Evolutionary conservation across 2,888 invertebrate species (phyloP).

Genomic region (Lithophane ornitopus): DNA sequence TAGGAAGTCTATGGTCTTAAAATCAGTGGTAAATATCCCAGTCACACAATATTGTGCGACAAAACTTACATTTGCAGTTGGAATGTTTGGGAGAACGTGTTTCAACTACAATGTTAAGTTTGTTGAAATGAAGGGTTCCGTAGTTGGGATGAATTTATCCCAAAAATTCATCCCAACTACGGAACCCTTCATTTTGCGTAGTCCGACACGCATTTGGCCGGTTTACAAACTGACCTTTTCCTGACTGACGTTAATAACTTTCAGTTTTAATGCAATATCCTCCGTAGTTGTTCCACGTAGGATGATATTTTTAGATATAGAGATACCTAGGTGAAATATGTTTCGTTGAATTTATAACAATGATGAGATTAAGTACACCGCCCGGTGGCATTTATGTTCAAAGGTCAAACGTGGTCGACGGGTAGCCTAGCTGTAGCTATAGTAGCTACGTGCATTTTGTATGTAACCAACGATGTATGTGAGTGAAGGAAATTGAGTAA

Average conservation of each 20-base stretch:
- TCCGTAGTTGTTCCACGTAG: slow-evolving; percentile 11
- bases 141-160: too few species aligned
- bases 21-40: too few species aligned
- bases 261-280: slow-evolving; percentile 27
- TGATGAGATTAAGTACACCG: slow-evolving; percentile 61
- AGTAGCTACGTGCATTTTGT: slow-evolving; percentile 40
- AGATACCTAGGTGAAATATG: slow-evolving; percentile 8
- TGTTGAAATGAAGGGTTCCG: too few species aligned
- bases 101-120: too few species aligned
- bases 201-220: too few species aligned
- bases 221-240: slow-evolving; percentile 13
- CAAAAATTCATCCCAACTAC: too few species aligned
- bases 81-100: too few species aligned
- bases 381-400: slow-evolving; percentile 67
- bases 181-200: too few species aligned
- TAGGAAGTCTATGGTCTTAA: too few species aligned
- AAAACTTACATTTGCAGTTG: too few species aligned
- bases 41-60: too few species aligned
- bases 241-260: slow-evolving; percentile 6
- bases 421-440: slow-evolving; percentile 21
- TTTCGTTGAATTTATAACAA: slow-evolving; percentile 51
- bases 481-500: slow-evolving; percentile 58
- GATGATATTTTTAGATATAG: slow-evolving; percentile 24
- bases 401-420: slow-evolving; percentile 70
- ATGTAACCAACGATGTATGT: slow-evolving; percentile 50